phyloP scores from a whole-genome alignment of 2,888 invertebrate species.

The Drosophila testacea region DNA sequence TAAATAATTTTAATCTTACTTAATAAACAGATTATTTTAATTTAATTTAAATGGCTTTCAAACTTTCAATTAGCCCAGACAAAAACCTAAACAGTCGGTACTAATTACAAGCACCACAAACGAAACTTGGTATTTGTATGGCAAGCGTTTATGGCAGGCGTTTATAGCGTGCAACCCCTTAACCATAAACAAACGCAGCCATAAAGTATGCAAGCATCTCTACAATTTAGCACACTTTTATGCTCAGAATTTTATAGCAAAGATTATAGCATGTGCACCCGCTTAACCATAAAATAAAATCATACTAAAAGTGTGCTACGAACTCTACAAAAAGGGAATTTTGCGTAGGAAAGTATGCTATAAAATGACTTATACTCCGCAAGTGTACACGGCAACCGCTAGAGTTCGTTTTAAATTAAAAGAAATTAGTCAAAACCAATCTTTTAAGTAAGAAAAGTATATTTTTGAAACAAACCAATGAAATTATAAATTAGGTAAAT shows the following conservation, averaged over 20 bases:
- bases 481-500: too few species aligned
- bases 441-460: too few species aligned
- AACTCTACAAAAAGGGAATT: conserved; percentile 31
- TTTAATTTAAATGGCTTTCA: neutral
- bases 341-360: conserved; percentile 23
- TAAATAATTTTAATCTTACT: too few species aligned
- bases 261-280: neutral
- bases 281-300: neutral
- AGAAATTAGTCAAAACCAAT: too few species aligned
- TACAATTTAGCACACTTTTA: too few species aligned
- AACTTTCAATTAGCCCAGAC: conserved; percentile 2
- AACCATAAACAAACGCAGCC: neutral
- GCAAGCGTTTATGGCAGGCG: neutral
- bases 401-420: conserved; percentile 11
- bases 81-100: neutral
- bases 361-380: neutral
- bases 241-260: neutral
- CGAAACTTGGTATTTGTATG: conserved; percentile 17
- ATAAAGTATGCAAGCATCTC: too few species aligned
- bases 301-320: conserved; percentile 16
- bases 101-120: neutral
- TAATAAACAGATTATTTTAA: too few species aligned
- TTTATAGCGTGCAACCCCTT: neutral
- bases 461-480: too few species aligned
- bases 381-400: neutral